Evolutionary conservation across 2,888 invertebrate species (phyloP).

Genomic region (Ditylenchus weischeri): DNA sequence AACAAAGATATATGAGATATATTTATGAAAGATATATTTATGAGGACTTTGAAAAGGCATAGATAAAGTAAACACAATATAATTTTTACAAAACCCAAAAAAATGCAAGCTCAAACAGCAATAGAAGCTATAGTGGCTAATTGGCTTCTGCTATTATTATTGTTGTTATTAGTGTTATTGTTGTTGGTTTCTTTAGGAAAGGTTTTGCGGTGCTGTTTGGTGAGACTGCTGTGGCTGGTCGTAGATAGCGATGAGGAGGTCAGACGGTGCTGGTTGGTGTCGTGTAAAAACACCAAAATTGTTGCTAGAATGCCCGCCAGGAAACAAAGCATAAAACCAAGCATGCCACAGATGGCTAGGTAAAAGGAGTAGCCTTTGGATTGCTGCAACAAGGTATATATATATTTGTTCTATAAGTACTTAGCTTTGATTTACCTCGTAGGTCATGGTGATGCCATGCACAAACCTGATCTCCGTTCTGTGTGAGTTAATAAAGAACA

Average conservation of each 20-base stretch:
- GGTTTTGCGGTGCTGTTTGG: slow-evolving; percentile 24
- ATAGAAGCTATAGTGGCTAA: slow-evolving; percentile 6
- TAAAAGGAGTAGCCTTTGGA: slow-evolving; percentile 38
- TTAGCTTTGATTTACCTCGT: slow-evolving; percentile 25
- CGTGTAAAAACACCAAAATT: slow-evolving; percentile 34
- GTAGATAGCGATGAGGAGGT: slow-evolving; percentile 10
- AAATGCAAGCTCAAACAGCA: not conserved
- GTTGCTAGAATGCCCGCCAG: slow-evolving; percentile 29
- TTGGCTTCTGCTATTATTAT: not conserved
- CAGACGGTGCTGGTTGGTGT: slow-evolving; percentile 27
- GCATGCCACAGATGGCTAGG: slow-evolving; percentile 26
- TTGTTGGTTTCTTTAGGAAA: slow-evolving; percentile 25
- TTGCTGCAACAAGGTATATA: slow-evolving; percentile 28
- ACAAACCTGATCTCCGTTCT: slow-evolving; percentile 33
- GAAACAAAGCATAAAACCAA: slow-evolving; percentile 32
- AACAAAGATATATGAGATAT: too few relatives aligned
- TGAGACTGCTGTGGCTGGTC: not conserved
- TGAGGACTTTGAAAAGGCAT: not conserved
- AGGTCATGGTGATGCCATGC: slow-evolving; percentile 35
- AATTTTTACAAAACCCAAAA: not conserved
- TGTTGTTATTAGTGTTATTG: slow-evolving; percentile 2
- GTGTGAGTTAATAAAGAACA: slow-evolving; percentile 38
- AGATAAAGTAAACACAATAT: not conserved
- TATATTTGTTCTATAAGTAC: not conserved
- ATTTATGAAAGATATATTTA: too few relatives aligned